These are phyloP conservation scores for Agrochola lychnidis DNA, from an alignment of 2,888 invertebrate genomes.

Conservation along the genomic window DNA sequence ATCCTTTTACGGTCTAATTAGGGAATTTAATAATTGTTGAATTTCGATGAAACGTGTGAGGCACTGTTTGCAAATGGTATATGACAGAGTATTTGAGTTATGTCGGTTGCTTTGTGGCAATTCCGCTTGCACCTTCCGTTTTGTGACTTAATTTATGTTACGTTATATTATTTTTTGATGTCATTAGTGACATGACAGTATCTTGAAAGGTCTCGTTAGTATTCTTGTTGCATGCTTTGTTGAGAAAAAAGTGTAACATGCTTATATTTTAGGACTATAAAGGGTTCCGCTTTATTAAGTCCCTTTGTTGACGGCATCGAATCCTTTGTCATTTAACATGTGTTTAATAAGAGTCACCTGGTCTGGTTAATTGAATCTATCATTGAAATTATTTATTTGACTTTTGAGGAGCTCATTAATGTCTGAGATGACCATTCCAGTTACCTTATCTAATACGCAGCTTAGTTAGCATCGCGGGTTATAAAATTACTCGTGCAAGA, in stretches of 20 bases:
- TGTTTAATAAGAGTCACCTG: slow-evolving; percentile 25
- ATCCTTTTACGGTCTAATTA: slow-evolving; percentile 65
- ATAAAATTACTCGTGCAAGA: slow-evolving; percentile 1
- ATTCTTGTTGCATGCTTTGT: slow-evolving; percentile 6
- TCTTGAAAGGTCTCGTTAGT: slow-evolving; percentile 41
- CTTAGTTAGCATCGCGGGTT: neutral
- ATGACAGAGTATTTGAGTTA: slow-evolving; percentile 49
- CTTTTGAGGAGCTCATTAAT: slow-evolving; percentile 12
- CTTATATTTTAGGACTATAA: slow-evolving; percentile 23
- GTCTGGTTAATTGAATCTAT: slow-evolving; percentile 7
- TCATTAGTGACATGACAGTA: slow-evolving; percentile 52
- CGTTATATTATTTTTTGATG: slow-evolving; percentile 40
- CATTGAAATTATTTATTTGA: slow-evolving; percentile 10
- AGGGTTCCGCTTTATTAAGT: slow-evolving; percentile 41
- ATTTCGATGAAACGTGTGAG: slow-evolving; percentile 60
- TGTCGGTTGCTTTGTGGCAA: slow-evolving; percentile 53
- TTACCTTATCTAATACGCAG: neutral
- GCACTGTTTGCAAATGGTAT: slow-evolving; percentile 34
- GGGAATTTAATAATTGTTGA: slow-evolving; percentile 62
- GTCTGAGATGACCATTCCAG: neutral
- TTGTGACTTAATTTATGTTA: slow-evolving; percentile 58
- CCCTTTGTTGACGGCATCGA: neutral
- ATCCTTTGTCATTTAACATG: slow-evolving; percentile 1
- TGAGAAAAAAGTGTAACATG: slow-evolving; percentile 49
- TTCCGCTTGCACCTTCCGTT: slow-evolving; percentile 54